Conservation (phyloP, 2,888 invertebrate genomes). For the Bugulina stolonifera region DNA sequence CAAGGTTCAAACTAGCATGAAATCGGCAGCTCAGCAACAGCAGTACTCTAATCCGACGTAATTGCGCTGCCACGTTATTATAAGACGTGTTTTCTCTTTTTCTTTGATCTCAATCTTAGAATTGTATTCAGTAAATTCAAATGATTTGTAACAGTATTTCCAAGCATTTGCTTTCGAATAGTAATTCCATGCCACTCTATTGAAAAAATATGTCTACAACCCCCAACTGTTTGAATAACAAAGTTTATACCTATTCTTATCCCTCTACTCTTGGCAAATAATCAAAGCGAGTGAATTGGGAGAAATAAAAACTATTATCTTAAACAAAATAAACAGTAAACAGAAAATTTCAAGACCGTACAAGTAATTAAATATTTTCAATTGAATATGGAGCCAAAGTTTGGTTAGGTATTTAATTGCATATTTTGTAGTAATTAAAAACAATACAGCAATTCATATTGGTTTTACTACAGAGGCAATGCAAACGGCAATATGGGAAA, state of each 20-base stretch:
- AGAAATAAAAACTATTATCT: background rate
- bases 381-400: background rate
- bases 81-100: background rate
- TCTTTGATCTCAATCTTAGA: background rate
- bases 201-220: background rate
- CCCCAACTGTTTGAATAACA: background rate
- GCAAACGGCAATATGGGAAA: constrained; percentile 18
- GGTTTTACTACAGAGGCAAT: background rate
- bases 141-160: background rate
- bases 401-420: background rate
- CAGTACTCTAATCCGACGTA: no score
- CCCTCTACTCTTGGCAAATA: no score
- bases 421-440: no score
- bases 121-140: no score
- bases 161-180: background rate
- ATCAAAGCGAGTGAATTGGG: no score
- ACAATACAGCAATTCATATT: no score
- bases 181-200: background rate
- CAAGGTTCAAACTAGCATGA: no score
- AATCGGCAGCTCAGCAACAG: no score
- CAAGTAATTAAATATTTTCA: background rate
- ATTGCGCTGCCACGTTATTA: no score
- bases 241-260: no score
- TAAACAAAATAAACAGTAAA: background rate
- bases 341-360: no score